A percentile compares a stretch with the other conserved stretches of the same genome.
These are phyloP conservation scores for Stigmatopora nigra DNA, from an alignment of 2,113 vertebrate species.

Conservation along the genomic window DNA sequence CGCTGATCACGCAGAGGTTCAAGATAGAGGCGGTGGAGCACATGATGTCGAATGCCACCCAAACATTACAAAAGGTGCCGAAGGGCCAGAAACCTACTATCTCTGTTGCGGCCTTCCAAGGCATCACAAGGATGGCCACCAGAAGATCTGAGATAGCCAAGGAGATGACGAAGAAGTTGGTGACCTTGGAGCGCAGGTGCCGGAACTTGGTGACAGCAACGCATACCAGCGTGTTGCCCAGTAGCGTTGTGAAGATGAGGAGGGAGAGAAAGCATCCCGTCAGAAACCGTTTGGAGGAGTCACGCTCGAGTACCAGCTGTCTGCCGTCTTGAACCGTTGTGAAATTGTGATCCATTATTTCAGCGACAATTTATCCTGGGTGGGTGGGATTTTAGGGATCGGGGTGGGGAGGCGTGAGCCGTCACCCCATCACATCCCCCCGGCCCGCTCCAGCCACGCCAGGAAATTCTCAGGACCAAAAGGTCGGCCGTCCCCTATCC, in stretches of 20 bases:
- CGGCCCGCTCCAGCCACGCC: conserved; percentile 41
- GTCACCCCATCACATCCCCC: conserved; percentile 70
- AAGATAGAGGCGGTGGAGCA: conserved; percentile 97
- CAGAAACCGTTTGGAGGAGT: conserved; percentile 86
- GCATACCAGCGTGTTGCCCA: conserved; percentile 95
- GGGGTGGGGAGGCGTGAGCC: conserved; percentile 49
- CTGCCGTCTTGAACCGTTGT: conserved; percentile 78
- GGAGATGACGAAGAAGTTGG: conserved; percentile 98
- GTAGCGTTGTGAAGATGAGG: conserved; percentile 90
- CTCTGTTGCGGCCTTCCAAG: conserved; percentile 94
- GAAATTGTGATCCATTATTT: conserved; percentile 84
- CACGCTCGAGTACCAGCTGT: conserved; percentile 70
- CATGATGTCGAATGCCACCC: conserved; percentile 99
- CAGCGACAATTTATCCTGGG: conserved; percentile 43
- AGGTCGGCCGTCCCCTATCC: conserved; percentile 49
- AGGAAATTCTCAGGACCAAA: conserved; percentile 43
- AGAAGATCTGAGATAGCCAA: conserved; percentile 93
- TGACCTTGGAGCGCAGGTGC: conserved; percentile 95
- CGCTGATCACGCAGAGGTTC: conserved; percentile 95
- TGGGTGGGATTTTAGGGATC: conserved; percentile 25
- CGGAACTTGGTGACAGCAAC: conserved; percentile 91
- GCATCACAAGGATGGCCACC: conserved; percentile 96
- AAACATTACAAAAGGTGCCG: conserved; percentile 91
- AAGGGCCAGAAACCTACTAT: conserved; percentile 97
- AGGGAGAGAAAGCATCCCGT: conserved; percentile 91